Percentiles rank a stretch among this genome's conserved stretches.
phyloP scores from a whole-genome alignment of 1,140 invertebrate species.

The Pogonomyrmex californicus region DNA sequence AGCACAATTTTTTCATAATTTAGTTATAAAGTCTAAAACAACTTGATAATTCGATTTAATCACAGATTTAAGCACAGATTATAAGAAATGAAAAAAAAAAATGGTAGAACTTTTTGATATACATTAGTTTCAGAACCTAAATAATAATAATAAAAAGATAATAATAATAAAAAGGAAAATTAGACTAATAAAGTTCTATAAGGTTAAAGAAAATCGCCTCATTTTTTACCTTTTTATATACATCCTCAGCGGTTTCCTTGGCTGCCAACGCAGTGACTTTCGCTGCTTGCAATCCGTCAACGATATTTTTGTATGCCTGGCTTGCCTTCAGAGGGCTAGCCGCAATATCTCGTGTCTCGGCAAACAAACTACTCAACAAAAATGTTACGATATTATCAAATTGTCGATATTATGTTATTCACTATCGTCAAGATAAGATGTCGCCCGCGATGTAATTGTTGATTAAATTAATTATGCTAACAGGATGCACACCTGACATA shows the following conservation, averaged over 20 bases:
- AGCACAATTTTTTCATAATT: no score
- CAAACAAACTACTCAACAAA: conserved; percentile 88
- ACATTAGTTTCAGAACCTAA: not conserved
- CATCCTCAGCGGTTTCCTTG: conserved; percentile 88
- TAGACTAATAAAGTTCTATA: not conserved
- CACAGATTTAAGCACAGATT: no score
- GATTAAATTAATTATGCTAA: conserved; percentile 25
- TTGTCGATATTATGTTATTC: conserved; percentile 57
- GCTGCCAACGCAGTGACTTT: conserved; percentile 90
- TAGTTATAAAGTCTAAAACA: no score
- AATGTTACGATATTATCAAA: conserved; percentile 59
- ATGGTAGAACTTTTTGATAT: not conserved
- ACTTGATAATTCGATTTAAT: no score
- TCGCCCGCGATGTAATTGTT: not conserved
- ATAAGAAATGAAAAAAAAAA: not conserved
- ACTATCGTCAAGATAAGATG: conserved; percentile 37
- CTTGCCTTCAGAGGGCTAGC: conserved; percentile 92
- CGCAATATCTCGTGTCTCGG: conserved; percentile 89
- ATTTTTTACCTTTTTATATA: conserved; percentile 86
- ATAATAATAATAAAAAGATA: no score
- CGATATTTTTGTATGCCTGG: conserved; percentile 93
- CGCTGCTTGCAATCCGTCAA: conserved; percentile 89
- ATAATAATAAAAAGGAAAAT: not conserved
- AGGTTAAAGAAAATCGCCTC: not conserved
- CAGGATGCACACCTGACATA: conserved; percentile 86